These are phyloP conservation scores for Lanistes nyassanus DNA, from an alignment of 1,140 invertebrate species.

Conservation along the genomic window DNA sequence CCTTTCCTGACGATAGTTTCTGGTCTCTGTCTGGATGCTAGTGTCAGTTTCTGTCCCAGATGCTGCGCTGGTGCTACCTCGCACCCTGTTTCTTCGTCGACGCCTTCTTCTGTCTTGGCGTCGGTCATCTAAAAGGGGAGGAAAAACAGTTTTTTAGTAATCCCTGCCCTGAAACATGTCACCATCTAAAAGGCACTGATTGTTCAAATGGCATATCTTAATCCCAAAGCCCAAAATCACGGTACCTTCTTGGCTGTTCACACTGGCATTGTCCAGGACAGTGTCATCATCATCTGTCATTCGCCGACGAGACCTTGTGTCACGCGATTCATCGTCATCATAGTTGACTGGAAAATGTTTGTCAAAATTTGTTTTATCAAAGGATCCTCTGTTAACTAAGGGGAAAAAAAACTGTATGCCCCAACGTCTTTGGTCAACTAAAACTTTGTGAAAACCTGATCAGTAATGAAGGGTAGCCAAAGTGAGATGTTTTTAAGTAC, in stretches of 20 bases:
- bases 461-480: no score
- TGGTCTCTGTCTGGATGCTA: slow-evolving; percentile 43
- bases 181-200: neutral
- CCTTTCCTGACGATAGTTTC: slow-evolving; percentile 45
- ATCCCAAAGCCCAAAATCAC: neutral
- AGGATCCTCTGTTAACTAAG: no score
- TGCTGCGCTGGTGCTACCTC: slow-evolving; percentile 53
- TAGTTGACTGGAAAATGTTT: slow-evolving; percentile 61
- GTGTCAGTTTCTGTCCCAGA: slow-evolving; percentile 64
- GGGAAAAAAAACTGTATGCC: no score
- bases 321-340: slow-evolving; percentile 53
- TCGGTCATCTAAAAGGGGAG: slow-evolving; percentile 49
- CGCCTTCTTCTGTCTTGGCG: slow-evolving; percentile 46
- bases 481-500: no score
- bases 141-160: neutral
- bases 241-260: slow-evolving; percentile 75
- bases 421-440: no score
- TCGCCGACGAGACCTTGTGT: slow-evolving; percentile 70
- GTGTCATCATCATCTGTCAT: slow-evolving; percentile 83
- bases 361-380: no score
- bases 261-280: slow-evolving; percentile 80
- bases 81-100: slow-evolving; percentile 39
- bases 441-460: no score
- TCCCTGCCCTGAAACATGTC: neutral
- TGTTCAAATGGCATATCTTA: slow-evolving; percentile 38